Conservation (phyloP, 2,113 vertebrate genomes). For the Dicrurus megarhynchus region DNA sequence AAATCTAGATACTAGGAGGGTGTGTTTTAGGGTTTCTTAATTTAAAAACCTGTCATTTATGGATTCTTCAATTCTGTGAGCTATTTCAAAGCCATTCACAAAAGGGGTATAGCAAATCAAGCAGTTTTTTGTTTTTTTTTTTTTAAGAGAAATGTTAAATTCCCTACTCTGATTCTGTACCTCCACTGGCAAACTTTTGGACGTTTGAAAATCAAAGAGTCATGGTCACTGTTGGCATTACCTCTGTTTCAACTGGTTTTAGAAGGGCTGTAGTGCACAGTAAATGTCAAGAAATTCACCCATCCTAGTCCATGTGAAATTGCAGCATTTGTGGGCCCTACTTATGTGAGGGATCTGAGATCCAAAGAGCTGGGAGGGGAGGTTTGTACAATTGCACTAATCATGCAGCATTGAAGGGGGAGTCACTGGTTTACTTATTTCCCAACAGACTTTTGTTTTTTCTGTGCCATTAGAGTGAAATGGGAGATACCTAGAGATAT, state of each 20-base stretch:
- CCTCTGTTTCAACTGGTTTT: not conserved
- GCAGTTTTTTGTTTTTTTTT: no score
- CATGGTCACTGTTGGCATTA: not conserved
- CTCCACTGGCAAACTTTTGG: not conserved
- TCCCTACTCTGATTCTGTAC: not conserved
- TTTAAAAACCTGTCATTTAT: not conserved
- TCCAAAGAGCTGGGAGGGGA: not conserved
- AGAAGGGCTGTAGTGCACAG: not conserved
- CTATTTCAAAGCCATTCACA: not conserved
- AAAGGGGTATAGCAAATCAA: not conserved
- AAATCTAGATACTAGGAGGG: not conserved
- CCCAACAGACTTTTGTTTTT: not conserved
- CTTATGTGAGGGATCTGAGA: not conserved
- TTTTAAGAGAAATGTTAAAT: not conserved
- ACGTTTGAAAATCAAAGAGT: not conserved
- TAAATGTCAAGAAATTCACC: not conserved
- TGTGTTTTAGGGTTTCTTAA: not conserved
- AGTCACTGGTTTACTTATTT: not conserved
- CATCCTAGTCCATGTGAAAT: not conserved
- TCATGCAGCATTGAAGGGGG: not conserved
- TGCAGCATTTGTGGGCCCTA: not conserved
- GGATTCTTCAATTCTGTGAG: not conserved
- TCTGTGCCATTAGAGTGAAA: not conserved
- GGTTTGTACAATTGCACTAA: not conserved
- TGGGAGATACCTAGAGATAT: not conserved